Base-by-base conservation (phyloP, 2,888 invertebrate genomes). In the Cryptosula pallasiana region DNA sequence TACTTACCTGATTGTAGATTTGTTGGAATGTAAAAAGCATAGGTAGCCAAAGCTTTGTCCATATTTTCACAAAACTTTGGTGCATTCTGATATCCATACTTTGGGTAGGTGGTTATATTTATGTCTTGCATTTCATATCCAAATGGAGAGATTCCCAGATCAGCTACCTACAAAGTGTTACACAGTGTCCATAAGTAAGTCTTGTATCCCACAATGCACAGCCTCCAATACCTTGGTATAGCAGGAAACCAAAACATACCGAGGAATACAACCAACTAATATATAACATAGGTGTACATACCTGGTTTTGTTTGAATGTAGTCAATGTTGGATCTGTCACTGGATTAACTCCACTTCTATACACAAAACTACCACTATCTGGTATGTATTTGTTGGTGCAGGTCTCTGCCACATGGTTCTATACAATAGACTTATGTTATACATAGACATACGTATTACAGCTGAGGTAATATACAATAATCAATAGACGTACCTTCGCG, bases 81-180 rank as follows among this genome's bases (percentile, higher is more conserved):
- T 13, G 74, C 73, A 35, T 74, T 74, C 71, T 74, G 74, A 57
- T 36, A 74, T 16, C 74, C 74, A 1, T 72, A 71, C 32, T 74
- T 74, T 3, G 74, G 74, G 55, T 74, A 74, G 27, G 27, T 69
- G 1, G 36, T 74, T 23, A 71, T 73, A 32, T 55, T 55, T 32
- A 34, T 63, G 45, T 73, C 73, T 0, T 55, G 25, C 0, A 71
- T 54, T 1, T 71, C 13, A 23, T 63, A 27, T 0, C 74, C 74
- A 35, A 72, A 35, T 1, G 74, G 73, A 3, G 73, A 54, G 1
- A 70, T 35, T 1, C 74, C 74, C 0, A 74, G 71, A 34, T 74
- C 73, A n/a, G 55, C 32, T n/a, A 69, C 35, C 36, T 63, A 23
- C 25, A 13, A 16, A n/a, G 57, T 5, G 5, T n/a, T n/a, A n/a